Percentiles rank a stretch among this genome's conserved stretches.
Conservation (phyloP, 35 echinoderm and acorn worm genomes). For the Heliocidaris erythrogramma region DNA sequence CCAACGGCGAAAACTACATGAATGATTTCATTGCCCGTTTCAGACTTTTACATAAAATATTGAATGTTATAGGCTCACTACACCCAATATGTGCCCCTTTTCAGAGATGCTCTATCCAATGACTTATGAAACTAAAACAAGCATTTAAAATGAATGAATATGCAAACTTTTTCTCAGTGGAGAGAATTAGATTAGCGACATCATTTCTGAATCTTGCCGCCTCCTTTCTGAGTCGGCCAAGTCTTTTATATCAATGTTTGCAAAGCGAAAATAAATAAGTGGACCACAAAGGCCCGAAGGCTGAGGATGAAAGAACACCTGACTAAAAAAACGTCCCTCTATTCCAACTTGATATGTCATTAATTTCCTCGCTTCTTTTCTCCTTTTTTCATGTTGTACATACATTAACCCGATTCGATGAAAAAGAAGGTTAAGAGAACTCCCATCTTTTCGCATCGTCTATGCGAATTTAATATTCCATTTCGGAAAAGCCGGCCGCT, state of each 20-base stretch:
- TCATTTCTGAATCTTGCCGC: not conserved
- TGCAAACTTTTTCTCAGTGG: not conserved
- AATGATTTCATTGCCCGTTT: no score
- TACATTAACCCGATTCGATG: not conserved
- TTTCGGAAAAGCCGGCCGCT: slow-evolving; percentile 7
- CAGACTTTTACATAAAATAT: no score
- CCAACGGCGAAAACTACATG: no score
- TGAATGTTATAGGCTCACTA: no score
- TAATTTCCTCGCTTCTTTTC: not conserved
- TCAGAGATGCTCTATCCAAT: no score
- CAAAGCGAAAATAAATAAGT: not conserved
- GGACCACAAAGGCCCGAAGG: not conserved
- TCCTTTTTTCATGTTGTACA: not conserved
- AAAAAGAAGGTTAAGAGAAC: not conserved
- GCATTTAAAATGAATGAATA: not conserved
- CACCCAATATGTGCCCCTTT: no score
- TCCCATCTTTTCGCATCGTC: not conserved
- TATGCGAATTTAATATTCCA: slow-evolving; percentile 18
- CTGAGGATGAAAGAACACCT: not conserved
- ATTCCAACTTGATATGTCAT: not conserved
- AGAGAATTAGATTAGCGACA: not conserved
- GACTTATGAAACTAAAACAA: not conserved
- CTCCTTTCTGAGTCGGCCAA: not conserved
- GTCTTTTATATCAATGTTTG: not conserved
- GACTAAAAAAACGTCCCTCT: not conserved